Percentiles rank a stretch among this genome's conserved stretches.
phyloP scores from a whole-genome alignment of 1,140 invertebrate genomes.

The Drosophila kurseongensis region DNA sequence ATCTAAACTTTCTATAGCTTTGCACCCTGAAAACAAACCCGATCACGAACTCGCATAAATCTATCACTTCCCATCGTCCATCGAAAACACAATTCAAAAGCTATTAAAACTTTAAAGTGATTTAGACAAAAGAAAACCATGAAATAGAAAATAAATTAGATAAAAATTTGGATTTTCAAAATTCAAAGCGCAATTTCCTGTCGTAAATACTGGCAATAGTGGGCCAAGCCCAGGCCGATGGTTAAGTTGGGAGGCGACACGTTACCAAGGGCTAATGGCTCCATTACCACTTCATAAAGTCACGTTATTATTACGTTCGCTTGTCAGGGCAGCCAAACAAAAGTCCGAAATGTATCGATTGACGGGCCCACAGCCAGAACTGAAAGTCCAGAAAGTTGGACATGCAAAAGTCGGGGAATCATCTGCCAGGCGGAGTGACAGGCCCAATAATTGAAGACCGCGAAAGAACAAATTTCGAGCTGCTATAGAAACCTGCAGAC shows the following conservation, averaged over 20 bases:
- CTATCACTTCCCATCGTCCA: constrained; percentile 57
- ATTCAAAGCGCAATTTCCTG: constrained; percentile 79
- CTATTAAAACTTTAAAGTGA: constrained; percentile 43
- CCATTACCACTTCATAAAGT: constrained; percentile 82
- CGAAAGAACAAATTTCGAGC: constrained; percentile 47
- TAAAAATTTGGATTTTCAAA: constrained; percentile 49
- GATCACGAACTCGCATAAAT: constrained; percentile 70
- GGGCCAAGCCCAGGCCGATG: constrained; percentile 60
- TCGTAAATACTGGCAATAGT: constrained; percentile 76
- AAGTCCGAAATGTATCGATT: constrained; percentile 27
- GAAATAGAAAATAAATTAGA: constrained; percentile 50
- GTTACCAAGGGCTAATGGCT: constrained; percentile 68
- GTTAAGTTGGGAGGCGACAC: constrained; percentile 19
- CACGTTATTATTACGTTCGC: constrained; percentile 74
- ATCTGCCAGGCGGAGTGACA: constrained; percentile 67
- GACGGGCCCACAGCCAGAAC: constrained; percentile 6
- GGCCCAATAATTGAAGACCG: constrained; percentile 69
- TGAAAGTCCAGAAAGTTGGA: constrained; percentile 26
- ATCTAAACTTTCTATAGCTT: constrained; percentile 31
- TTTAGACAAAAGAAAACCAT: constrained; percentile 38
- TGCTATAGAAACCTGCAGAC: constrained; percentile 62
- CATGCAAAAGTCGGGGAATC: constrained; percentile 30
- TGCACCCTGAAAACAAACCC: constrained; percentile 3
- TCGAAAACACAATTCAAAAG: constrained; percentile 52
- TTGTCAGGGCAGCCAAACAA: constrained; percentile 49